Evolutionary conservation across 2,797 vertebrate genomes (phyloP), one percentile per base, ranked within the genome.

Genomic region (Merluccius polli): DNA sequence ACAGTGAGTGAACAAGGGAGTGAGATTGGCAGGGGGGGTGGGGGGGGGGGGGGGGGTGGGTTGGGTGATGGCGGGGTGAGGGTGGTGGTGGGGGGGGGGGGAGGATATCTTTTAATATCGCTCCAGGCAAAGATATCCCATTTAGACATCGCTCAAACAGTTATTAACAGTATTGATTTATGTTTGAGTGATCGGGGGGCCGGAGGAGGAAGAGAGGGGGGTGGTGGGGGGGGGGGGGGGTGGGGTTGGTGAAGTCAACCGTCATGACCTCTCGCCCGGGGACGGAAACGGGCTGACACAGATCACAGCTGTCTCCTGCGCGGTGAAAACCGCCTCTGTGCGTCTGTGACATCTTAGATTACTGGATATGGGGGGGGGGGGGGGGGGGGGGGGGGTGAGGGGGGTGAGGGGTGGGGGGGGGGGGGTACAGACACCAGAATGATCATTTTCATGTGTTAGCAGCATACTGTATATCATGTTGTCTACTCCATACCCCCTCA

Each of bases 111-210:
- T 91, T 92, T 89, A 89, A 89, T 90, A 92, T 91, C 63, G 90
- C 93, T 93, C 71, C 82, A 77, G 92, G 93, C 90, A 70, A 92
- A 89, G 88, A 91, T 90, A 90, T 89, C 85, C 92, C 92, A 93
- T 94, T 94, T 94, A 94, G 93, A 95, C 93, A 93, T 92, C 84
- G 90, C 92, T 91, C 92, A 92, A 90, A 90, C 90, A 91, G 91
- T 94, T 94, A 94, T 94, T 95, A 94, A 93, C 91, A 88, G 90
- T 94, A 95, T 95, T 94, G 93, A 95, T 95, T 94, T 92, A 92
- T 93, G 92, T 92, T 91, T 93, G 92, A 94, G 89, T 92, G 90
- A 93, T 94, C 91, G 89, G 90, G 87, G 81, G 89, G 88, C 85
- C 87, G 88, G 87, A 91, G 91, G 41, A 91, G 82, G 89, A 74